phyloP scores from a whole-genome alignment of 2,888 invertebrate species.

The Hipparchia sbordonii region DNA sequence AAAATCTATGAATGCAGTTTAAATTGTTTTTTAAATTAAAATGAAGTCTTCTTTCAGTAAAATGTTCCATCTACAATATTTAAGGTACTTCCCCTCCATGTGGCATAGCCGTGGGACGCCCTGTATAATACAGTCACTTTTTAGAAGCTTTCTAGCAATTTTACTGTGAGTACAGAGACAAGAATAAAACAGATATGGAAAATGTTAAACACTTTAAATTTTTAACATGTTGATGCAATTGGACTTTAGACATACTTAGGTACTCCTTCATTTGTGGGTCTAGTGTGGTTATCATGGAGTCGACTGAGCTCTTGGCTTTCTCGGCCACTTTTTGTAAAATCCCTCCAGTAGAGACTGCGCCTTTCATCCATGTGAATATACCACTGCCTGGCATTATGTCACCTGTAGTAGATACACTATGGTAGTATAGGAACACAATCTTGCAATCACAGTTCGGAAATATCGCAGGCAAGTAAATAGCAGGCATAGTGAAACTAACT shows the following conservation, averaged over 20 bases:
- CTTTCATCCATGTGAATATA: constrained; percentile 87
- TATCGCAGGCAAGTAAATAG: background rate
- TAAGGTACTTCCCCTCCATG: too few species aligned
- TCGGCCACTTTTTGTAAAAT: constrained; percentile 87
- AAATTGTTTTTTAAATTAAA: too few species aligned
- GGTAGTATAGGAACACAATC: background rate
- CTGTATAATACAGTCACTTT: too few species aligned
- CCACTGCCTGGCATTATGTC: constrained; percentile 83
- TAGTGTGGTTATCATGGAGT: constrained; percentile 92
- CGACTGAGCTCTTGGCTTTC: constrained; percentile 90
- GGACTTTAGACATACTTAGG: constrained; percentile 85
- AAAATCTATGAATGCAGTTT: too few species aligned
- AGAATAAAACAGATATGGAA: too few species aligned
- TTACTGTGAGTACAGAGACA: too few species aligned
- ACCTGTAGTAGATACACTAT: constrained; percentile 50
- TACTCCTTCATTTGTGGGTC: constrained; percentile 96
- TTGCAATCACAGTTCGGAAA: background rate
- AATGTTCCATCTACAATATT: too few species aligned
- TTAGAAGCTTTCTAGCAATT: too few species aligned
- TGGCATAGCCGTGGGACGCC: too few species aligned
- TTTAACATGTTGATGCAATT: background rate
- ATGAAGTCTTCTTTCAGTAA: too few species aligned
- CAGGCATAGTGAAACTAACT: too few species aligned
- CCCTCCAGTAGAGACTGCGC: constrained; percentile 85
- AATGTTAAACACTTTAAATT: too few species aligned